phyloP scores from a whole-genome alignment of 2,888 invertebrate species.

The Limenitis camilla region DNA sequence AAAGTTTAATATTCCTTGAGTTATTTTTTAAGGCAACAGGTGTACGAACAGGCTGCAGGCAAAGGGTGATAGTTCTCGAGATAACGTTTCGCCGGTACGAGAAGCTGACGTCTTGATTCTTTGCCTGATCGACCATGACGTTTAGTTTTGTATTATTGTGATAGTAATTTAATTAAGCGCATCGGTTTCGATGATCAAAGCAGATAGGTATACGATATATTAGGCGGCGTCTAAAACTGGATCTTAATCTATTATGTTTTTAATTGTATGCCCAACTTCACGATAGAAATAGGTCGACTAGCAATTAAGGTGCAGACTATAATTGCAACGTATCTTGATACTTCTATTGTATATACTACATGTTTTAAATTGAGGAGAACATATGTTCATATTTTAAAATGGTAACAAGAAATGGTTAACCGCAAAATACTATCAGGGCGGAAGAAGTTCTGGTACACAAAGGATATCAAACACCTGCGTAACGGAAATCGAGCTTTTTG shows the following conservation, averaged over 20 bases:
- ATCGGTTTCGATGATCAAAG: conserved; percentile 7
- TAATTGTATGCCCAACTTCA: too few species aligned
- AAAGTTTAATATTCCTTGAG: conserved; percentile 9
- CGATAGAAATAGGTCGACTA: too few species aligned
- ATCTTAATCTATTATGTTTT: neutral
- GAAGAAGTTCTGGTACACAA: conserved; percentile 8
- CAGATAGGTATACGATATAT: neutral
- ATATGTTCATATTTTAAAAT: neutral
- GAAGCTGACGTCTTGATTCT: conserved; percentile 50
- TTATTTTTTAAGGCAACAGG: conserved; percentile 24
- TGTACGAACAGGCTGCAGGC: conserved; percentile 23
- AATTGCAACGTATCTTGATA: too few species aligned
- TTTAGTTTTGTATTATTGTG: conserved; percentile 27
- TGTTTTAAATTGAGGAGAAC: too few species aligned
- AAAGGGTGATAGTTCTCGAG: conserved; percentile 35
- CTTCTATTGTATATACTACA: too few species aligned
- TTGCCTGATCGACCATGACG: conserved; percentile 36
- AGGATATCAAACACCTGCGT: conserved; percentile 20
- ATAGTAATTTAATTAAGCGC: conserved; percentile 52
- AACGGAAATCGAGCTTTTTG: conserved; percentile 11
- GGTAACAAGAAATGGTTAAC: conserved; percentile 5
- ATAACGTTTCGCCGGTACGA: conserved; percentile 37
- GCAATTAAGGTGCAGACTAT: too few species aligned
- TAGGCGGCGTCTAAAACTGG: neutral
- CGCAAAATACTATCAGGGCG: conserved; percentile 8